Evolutionary conservation across 2,888 invertebrate species (phyloP).

Genomic region (Chalcosyrphus nemorum): DNA sequence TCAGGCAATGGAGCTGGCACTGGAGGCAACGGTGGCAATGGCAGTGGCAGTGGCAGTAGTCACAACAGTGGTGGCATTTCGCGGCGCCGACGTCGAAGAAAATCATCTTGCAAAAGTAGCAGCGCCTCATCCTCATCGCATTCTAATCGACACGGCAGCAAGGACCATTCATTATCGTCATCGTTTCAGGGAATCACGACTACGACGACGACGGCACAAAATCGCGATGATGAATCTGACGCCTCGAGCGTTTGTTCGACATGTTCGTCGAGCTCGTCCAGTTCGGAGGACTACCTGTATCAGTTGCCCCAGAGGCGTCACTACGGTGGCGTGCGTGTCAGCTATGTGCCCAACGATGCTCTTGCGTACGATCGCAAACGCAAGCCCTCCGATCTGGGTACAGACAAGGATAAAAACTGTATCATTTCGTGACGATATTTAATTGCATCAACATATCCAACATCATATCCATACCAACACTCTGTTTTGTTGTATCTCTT

Average conservation of each 20-base stretch:
- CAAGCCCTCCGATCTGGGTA: slow-evolving; percentile 82
- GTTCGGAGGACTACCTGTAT: slow-evolving; percentile 94
- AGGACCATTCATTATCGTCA: slow-evolving; percentile 79
- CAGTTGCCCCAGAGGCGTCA: slow-evolving; percentile 91
- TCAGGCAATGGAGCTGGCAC: slow-evolving; percentile 82
- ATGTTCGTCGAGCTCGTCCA: slow-evolving; percentile 92
- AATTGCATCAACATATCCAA: slow-evolving; percentile 68
- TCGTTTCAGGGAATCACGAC: slow-evolving; percentile 79
- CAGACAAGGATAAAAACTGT: slow-evolving; percentile 89
- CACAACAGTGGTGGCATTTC: slow-evolving; percentile 76
- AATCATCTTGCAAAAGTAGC: slow-evolving; percentile 78
- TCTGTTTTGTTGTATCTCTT: slow-evolving; percentile 15
- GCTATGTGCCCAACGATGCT: slow-evolving; percentile 96
- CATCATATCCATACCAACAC: slow-evolving; percentile 52
- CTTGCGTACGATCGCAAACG: slow-evolving; percentile 91
- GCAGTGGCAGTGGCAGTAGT: slow-evolving; percentile 57
- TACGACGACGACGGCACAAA: slow-evolving; percentile 70
- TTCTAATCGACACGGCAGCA: slow-evolving; percentile 77
- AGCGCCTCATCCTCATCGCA: slow-evolving; percentile 77
- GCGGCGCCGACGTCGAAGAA: slow-evolving; percentile 79
- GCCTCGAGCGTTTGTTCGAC: slow-evolving; percentile 93
- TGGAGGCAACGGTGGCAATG: slow-evolving; percentile 72
- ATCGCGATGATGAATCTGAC: slow-evolving; percentile 83
- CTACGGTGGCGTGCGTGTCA: slow-evolving; percentile 94
- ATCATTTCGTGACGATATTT: slow-evolving; percentile 89